Conservation (phyloP, 2,113 vertebrate genomes). For the Cairina moschata region DNA sequence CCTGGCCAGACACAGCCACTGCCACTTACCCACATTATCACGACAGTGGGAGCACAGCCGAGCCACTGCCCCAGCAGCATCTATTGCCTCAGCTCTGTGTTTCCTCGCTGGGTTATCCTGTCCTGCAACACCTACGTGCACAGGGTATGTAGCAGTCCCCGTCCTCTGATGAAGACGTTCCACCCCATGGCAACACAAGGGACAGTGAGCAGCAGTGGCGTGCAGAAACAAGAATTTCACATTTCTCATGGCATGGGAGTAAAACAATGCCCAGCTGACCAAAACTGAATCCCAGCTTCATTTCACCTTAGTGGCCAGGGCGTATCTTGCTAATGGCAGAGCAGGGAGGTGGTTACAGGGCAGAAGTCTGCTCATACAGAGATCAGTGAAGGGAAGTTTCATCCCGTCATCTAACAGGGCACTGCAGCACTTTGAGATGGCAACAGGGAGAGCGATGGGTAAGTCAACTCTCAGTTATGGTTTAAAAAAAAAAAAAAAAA, state of each 20-base stretch:
- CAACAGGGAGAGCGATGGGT: not conserved
- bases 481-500: not conserved
- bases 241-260: not conserved
- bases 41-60: not conserved
- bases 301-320: not conserved
- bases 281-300: not conserved
- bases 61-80: not conserved
- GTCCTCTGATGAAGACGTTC: not conserved
- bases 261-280: not conserved
- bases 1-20: fast-evolving
- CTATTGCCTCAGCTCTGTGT: fast-evolving
- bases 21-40: not conserved
- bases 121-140: too few relatives aligned
- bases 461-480: not conserved
- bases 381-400: not conserved
- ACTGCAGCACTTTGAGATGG: too few relatives aligned
- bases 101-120: not conserved
- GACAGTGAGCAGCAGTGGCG: not conserved
- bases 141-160: not conserved
- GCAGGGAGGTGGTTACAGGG: not conserved
- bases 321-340: not conserved
- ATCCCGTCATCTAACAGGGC: not conserved
- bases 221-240: not conserved
- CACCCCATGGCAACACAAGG: not conserved
- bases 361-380: not conserved